These are phyloP conservation scores for Pammene fasciana DNA, from an alignment of 2,888 invertebrate species.

Conservation along the genomic window DNA sequence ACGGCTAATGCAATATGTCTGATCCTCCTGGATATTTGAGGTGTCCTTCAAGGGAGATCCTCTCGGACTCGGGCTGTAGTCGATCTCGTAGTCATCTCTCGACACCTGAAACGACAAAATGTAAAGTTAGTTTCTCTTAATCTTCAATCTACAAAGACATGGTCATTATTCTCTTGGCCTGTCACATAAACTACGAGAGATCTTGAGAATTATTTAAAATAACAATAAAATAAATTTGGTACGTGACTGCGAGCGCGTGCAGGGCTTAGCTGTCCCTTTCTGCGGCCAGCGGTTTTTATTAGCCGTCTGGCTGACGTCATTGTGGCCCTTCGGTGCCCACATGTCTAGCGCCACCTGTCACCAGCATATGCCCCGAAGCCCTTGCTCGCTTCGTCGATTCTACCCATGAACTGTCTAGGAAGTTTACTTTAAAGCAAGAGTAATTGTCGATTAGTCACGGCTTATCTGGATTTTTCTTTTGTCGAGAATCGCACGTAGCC, in stretches of 20 bases:
- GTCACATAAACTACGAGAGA: conserved; percentile 51
- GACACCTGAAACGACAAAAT: conserved; percentile 73
- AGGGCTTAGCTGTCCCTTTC: conserved; percentile 60
- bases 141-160: conserved; percentile 18
- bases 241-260: conserved; percentile 54
- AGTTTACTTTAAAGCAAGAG: conserved; percentile 50
- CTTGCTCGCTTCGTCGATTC: conserved; percentile 32
- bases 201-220: conserved; percentile 63
- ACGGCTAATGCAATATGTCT: conserved; percentile 74
- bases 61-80: conserved; percentile 73
- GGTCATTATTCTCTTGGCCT: conserved; percentile 34
- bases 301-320: conserved; percentile 62
- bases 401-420: conserved; percentile 66
- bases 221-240: conserved; percentile 63
- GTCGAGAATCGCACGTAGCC: conserved; percentile 41
- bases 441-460: conserved; percentile 26
- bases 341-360: conserved; percentile 74
- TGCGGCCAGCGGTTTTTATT: conserved; percentile 53
- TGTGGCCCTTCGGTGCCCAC: conserved; percentile 72
- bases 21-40: conserved; percentile 75
- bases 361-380: conserved; percentile 57
- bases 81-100: conserved; percentile 76
- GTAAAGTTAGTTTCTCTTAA: conserved; percentile 35
- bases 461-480: conserved; percentile 25
- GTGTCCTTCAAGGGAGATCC: conserved; percentile 78